Percentiles rank a stretch among this genome's conserved stretches.
phyloP scores from a whole-genome alignment of 2,888 invertebrate genomes.

The Clanis bilineata region DNA sequence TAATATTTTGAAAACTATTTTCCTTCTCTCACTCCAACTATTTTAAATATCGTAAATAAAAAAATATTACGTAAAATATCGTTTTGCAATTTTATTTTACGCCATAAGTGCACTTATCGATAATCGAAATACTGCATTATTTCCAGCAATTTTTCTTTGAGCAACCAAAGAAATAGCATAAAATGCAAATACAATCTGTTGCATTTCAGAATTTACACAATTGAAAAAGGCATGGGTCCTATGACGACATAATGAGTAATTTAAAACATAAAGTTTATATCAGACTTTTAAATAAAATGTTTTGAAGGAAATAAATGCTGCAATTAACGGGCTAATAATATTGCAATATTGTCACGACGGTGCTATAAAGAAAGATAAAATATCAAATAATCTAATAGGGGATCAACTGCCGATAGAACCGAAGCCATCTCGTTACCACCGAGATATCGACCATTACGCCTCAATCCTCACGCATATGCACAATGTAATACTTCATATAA shows the following conservation, averaged over 20 bases:
- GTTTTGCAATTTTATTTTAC: too few species aligned
- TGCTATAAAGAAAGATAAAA: background rate
- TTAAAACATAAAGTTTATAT: too few species aligned
- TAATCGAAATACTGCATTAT: background rate
- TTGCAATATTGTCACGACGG: background rate
- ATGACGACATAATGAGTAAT: too few species aligned
- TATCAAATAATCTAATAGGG: constrained; percentile 1
- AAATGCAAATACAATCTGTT: too few species aligned
- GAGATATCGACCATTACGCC: background rate
- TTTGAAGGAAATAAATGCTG: too few species aligned
- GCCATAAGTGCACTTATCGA: background rate
- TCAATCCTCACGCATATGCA: background rate
- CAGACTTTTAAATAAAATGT: too few species aligned
- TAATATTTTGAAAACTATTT: too few species aligned
- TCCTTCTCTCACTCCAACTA: too few species aligned
- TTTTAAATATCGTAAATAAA: too few species aligned
- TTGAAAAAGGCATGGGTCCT: too few species aligned
- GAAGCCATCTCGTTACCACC: background rate
- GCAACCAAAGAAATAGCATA: too few species aligned
- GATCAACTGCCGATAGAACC: background rate
- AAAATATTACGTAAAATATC: too few species aligned
- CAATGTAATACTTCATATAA: background rate
- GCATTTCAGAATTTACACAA: background rate
- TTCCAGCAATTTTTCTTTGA: background rate
- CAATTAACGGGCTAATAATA: background rate